A percentile compares a stretch with the other conserved stretches of the same genome.
phyloP scores from a whole-genome alignment of 2,113 vertebrate genomes.

The Ceyx melanurus region DNA sequence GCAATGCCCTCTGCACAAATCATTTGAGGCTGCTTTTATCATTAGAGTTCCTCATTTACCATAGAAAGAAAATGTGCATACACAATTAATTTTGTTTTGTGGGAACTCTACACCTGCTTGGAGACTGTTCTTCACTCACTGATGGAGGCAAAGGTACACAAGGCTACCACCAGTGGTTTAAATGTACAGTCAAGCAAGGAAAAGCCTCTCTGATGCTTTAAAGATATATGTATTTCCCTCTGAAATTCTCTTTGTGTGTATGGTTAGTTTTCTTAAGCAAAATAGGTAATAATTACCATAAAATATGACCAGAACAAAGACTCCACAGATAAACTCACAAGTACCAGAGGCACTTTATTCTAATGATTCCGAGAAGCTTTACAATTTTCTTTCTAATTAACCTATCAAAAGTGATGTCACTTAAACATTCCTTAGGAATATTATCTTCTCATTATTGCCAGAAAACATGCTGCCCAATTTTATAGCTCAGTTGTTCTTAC shows the following conservation, averaged over 20 bases:
- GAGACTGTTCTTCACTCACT: accelerated
- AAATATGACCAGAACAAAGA: slow-evolving; percentile 36
- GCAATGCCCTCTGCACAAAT: slow-evolving; percentile 33
- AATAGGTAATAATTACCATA: slow-evolving; percentile 30
- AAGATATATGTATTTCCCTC: background rate
- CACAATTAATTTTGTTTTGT: slow-evolving; percentile 32
- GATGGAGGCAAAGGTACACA: background rate
- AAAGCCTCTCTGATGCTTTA: background rate
- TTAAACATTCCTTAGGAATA: slow-evolving; percentile 76
- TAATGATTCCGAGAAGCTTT: slow-evolving; percentile 68
- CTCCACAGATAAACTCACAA: background rate
- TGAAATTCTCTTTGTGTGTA: background rate
- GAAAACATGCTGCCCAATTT: slow-evolving; percentile 76
- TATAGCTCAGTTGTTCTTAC: slow-evolving; percentile 75
- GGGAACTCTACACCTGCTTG: slow-evolving; percentile 5
- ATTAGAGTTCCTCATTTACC: slow-evolving; percentile 41
- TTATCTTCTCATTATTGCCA: slow-evolving; percentile 78
- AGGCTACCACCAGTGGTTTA: background rate
- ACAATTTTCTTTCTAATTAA: slow-evolving; percentile 85
- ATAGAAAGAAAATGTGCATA: background rate
- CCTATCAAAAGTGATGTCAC: slow-evolving; percentile 80
- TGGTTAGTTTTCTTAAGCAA: background rate
- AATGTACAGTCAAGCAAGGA: background rate
- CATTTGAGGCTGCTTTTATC: slow-evolving; percentile 39
- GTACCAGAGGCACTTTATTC: slow-evolving; percentile 51